Base-by-base conservation (phyloP, 2,888 invertebrate species). In the Lithophane socia region DNA sequence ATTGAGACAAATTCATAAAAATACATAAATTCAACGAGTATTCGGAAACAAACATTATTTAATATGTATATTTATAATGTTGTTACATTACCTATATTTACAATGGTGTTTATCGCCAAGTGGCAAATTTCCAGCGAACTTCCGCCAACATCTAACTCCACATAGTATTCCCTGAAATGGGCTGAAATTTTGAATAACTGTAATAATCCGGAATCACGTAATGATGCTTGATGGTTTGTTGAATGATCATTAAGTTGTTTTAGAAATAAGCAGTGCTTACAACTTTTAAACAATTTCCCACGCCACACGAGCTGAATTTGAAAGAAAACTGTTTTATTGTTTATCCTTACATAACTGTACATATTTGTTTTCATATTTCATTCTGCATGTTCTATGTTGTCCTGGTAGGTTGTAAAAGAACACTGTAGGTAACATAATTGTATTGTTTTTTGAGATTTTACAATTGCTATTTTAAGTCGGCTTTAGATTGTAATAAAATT, bases 91-190 rank as follows among this genome's bases (percentile, higher is more conserved):
- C 79, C 74, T 86, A 85, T 83, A 84, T 85, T 77, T 83, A 86
- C 84, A 76, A 79, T 77, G 80, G 80, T 66, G 83, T 77, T 86
- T 88, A 89, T 80, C 80, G 92, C 93, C 92, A 93, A 92, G 90
- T 93, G 93, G 93, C 93, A 92, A 83, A 78, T 73, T 81, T 92
- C 93, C 93, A 93, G 92, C 68, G 71, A 82, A 84, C 79, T 76
- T 79, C 83, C 83, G 82, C 86, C 88, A 88, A 90, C 84, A 79
- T 77, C 77, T 82, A 72, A 79, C 75, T 70, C 54, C 66, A 72
- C 63, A 52, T 54, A 70, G 37, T 71, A 85, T 81, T 86, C 68
- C 83, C 86, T 77, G 76, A 84, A 84, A 86, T 79, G 83, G 85
- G 63, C 64, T 65, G 75, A 76, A 83, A 78, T 71, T 85, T 81